Conservation (phyloP, 2,113 vertebrate species). For the Myiopsitta monachus region DNA sequence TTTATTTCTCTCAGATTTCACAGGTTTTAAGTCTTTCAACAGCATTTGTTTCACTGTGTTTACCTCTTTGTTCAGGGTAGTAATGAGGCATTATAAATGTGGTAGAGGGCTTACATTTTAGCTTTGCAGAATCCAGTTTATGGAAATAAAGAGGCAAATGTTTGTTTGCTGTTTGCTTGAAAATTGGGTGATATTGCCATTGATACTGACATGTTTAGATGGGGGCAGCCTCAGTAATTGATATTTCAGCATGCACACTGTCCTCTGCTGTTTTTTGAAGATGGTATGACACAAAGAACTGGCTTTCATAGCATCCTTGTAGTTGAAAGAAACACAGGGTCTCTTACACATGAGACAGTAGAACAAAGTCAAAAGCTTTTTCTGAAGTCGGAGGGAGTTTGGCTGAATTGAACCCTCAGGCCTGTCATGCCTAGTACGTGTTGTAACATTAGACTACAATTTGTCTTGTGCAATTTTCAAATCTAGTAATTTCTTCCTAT, state of each 20-base stretch:
- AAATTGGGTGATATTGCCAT: not conserved
- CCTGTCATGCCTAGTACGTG: fast-evolving
- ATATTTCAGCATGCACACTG: not conserved
- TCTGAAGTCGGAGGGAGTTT: not conserved
- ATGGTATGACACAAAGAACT: not conserved
- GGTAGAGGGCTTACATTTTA: not conserved
- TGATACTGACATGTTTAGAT: not conserved
- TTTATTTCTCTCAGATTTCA: not conserved
- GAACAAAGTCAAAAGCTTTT: not conserved
- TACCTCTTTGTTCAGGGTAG: not conserved
- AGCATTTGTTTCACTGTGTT: not conserved
- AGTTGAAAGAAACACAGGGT: not conserved
- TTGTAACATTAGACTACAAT: not conserved
- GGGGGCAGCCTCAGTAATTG: not conserved
- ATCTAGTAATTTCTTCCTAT: not conserved
- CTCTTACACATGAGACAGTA: not conserved
- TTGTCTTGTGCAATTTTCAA: not conserved
- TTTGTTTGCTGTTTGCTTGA: not conserved
- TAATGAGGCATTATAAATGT: not conserved
- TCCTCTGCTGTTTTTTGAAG: not conserved
- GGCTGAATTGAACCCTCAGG: not conserved
- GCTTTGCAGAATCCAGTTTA: not conserved
- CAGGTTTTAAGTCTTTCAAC: not conserved
- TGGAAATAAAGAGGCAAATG: not conserved
- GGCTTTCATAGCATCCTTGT: not conserved